These are phyloP conservation scores for Carettochelys insculpta DNA, from an alignment of 2,113 vertebrate genomes.

Conservation along the genomic window DNA sequence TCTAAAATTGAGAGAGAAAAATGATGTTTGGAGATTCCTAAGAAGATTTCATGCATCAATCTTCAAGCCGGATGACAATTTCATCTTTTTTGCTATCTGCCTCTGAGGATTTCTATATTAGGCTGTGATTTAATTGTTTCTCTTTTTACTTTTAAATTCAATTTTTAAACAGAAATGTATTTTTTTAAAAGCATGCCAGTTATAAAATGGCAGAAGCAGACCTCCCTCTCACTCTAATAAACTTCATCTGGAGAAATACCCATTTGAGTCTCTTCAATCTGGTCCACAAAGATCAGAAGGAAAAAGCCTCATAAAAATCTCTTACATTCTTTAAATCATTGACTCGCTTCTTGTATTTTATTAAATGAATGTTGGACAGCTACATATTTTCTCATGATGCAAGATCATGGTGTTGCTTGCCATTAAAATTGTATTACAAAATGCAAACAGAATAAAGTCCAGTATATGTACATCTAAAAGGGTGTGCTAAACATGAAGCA, in stretches of 20 bases:
- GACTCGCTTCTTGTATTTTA: background rate
- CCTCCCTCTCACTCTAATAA: background rate
- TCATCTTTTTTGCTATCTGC: constrained; percentile 29
- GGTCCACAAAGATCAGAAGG: background rate
- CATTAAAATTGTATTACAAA: background rate
- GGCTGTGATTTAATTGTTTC: background rate
- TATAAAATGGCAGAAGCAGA: background rate
- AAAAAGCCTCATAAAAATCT: background rate
- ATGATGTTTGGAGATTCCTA: background rate
- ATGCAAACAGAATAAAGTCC: background rate
- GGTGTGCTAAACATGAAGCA: background rate
- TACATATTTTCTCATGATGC: background rate
- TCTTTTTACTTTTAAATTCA: background rate
- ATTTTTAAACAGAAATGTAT: background rate
- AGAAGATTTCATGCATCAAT: constrained; percentile 39
- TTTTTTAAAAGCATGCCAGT: background rate
- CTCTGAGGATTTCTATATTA: constrained; percentile 43
- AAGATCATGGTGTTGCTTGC: background rate
- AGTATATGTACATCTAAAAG: background rate
- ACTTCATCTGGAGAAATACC: background rate
- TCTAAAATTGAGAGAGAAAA: background rate
- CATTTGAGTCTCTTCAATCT: background rate
- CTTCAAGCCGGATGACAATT: constrained; percentile 35
- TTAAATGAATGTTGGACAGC: background rate
- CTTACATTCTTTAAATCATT: background rate